These are phyloP conservation scores for Numida meleagris DNA, from an alignment of 2,113 vertebrate genomes.

Conservation along the genomic window DNA sequence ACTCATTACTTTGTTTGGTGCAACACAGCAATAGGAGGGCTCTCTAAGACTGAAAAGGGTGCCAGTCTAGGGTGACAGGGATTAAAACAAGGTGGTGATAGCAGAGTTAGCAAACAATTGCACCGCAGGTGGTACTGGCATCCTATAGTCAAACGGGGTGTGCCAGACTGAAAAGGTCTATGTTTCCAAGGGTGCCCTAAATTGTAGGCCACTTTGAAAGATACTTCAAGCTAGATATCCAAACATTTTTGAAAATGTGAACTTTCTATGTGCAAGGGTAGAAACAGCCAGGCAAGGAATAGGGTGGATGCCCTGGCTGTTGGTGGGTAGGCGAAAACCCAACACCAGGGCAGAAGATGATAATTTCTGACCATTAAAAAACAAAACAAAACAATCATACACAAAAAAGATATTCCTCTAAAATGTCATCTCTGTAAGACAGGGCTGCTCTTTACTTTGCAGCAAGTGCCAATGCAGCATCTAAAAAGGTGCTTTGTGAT, in stretches of 20 bases:
- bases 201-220: background rate
- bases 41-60: background rate
- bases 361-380: background rate
- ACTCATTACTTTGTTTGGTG: background rate
- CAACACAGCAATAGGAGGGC: background rate
- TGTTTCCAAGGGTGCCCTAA: background rate
- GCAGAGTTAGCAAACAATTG: background rate
- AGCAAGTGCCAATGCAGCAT: background rate
- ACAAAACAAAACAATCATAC: too few species aligned
- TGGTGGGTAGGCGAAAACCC: background rate
- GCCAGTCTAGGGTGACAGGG: too few species aligned
- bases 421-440: background rate
- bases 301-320: too few species aligned
- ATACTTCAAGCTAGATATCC: background rate
- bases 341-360: background rate
- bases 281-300: background rate
- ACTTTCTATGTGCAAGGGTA: background rate
- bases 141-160: background rate
- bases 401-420: background rate
- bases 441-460: background rate
- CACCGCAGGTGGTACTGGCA: background rate
- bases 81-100: too few species aligned
- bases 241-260: background rate
- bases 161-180: background rate
- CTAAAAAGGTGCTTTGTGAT: background rate